phyloP scores from a whole-genome alignment of 2,888 invertebrate species.

The Cacoxenus indagator region DNA sequence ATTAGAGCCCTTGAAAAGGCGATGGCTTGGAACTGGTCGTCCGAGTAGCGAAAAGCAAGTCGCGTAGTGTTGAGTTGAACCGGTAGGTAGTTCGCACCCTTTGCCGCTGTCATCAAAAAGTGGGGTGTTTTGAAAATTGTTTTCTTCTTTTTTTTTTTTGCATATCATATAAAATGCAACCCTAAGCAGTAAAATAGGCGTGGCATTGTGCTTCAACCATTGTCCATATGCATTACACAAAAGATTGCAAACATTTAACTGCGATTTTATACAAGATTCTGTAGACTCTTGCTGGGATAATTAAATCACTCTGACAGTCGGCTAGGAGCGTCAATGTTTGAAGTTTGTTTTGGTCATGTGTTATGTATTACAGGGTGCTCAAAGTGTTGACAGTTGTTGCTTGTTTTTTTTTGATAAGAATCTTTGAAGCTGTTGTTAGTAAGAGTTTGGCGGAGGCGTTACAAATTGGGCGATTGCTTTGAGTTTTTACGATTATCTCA shows the following conservation, averaged over 20 bases:
- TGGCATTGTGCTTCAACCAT: not conserved
- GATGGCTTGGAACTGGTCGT: not conserved
- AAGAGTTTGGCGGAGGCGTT: not conserved
- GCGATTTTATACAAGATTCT: not conserved
- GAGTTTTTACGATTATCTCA: not conserved
- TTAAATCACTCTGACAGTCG: slow-evolving; percentile 53
- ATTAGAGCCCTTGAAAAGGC: slow-evolving; percentile 45
- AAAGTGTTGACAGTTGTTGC: not conserved
- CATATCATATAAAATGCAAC: not conserved
- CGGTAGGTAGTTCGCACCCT: not conserved
- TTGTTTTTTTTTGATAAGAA: not conserved
- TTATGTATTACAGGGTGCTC: too few relatives aligned
- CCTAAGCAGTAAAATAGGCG: not conserved
- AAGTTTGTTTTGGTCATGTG: slow-evolving; percentile 42
- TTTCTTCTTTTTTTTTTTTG: not conserved
- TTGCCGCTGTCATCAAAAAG: slow-evolving; percentile 17
- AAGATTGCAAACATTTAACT: slow-evolving; percentile 14
- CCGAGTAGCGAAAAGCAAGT: too few relatives aligned
- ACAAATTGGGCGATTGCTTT: not conserved
- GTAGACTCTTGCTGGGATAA: slow-evolving; percentile 52
- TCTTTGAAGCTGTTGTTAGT: too few relatives aligned
- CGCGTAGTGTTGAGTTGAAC: not conserved
- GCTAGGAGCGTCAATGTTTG: slow-evolving; percentile 46
- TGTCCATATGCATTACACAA: slow-evolving; percentile 2
- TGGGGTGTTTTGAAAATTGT: not conserved